phyloP scores from a whole-genome alignment of 2,113 vertebrate genomes.

The Cynoglossus semilaevis region DNA sequence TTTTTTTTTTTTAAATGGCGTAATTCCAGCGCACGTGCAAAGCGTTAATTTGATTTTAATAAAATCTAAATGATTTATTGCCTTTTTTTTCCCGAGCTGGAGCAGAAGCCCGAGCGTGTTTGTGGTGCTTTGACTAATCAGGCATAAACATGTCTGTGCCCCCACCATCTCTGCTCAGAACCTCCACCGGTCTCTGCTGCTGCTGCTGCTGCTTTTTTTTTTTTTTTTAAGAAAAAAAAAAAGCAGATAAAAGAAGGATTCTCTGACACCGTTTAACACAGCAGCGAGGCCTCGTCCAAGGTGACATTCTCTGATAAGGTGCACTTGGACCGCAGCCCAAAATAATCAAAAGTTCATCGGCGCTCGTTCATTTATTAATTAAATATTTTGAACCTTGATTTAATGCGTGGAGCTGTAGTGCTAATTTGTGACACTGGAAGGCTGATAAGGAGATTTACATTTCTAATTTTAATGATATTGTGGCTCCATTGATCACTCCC shows the following conservation, averaged over 20 bases:
- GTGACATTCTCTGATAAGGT: constrained; percentile 81
- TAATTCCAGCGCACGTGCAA: constrained; percentile 64
- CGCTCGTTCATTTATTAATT: constrained; percentile 82
- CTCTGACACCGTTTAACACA: constrained; percentile 73
- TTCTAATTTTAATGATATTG: constrained; percentile 81
- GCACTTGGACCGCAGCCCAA: constrained; percentile 75
- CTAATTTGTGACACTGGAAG: constrained; percentile 74
- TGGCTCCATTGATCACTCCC: constrained; percentile 68
- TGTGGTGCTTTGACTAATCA: constrained; percentile 69
- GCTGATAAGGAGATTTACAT: constrained; percentile 80
- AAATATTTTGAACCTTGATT: constrained; percentile 78
- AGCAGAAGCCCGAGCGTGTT: constrained; percentile 59
- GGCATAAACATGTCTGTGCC: constrained; percentile 59
- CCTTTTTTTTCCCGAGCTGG: constrained; percentile 53
- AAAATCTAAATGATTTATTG: constrained; percentile 76
- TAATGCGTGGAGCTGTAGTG: constrained; percentile 68
- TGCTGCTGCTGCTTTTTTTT: constrained; percentile 27
- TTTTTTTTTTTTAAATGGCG: constrained; percentile 49
- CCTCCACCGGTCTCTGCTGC: too few relatives aligned
- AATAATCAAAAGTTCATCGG: constrained; percentile 82
- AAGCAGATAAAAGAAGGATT: constrained; percentile 67
- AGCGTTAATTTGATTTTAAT: constrained; percentile 70
- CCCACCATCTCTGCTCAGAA: too few relatives aligned
- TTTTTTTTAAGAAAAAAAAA: constrained; percentile 29
- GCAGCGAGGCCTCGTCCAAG: constrained; percentile 75